Evolutionary conservation across 2,797 vertebrate species (phyloP), one percentile per base, ranked within the genome.

Genomic region (Typhlichthys eigenmanni): DNA sequence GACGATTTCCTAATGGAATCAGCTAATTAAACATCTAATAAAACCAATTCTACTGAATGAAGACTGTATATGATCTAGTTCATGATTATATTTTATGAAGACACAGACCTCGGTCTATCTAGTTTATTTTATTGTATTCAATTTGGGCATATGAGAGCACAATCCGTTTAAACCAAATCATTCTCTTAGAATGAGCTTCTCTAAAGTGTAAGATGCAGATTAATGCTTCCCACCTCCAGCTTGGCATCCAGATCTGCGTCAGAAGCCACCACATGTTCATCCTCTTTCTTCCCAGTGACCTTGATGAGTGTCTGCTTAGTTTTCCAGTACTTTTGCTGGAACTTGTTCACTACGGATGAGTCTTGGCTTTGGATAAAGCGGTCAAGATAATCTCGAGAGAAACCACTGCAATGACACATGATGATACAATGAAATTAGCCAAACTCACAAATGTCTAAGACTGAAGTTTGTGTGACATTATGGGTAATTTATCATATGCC

Each of bases 301-400:
- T 95, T 97, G 83, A 99, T 96, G 64, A 99, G 93, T 0, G 95
- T 95, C 90, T 99, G 97, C 62, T 98, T 99, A 50, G 97, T 98
- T 83, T 96, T 98, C 97, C 97, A 99, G 77, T 96, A 99, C 68
- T 95, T 96, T 90, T 96, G 95, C 79, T 96, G 96, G 91, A 98
- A 97, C 87, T 95, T 96, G 90, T 97, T 98, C 67, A 98, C 95
- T 66, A 98, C 95, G 0, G 96, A 97, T 3, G 95, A 96, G 80
- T 98, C 95, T 66, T 94, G 94, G 78, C 92, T 92, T 85, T 95
- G 94, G 72, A 94, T 88, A 74, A 94, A 93, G 56, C 94, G 95
- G 81, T 95, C 95, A 24, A 95, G 92, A 62, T 95, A 89, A 62
- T 96, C 95, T 59, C 93, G 91, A 60, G 94, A 91, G 84, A 93